Percentiles rank a stretch among this genome's conserved stretches.
These are phyloP conservation scores for Diplolepis rosae DNA, from an alignment of 2,888 invertebrate genomes.

Conservation along the genomic window DNA sequence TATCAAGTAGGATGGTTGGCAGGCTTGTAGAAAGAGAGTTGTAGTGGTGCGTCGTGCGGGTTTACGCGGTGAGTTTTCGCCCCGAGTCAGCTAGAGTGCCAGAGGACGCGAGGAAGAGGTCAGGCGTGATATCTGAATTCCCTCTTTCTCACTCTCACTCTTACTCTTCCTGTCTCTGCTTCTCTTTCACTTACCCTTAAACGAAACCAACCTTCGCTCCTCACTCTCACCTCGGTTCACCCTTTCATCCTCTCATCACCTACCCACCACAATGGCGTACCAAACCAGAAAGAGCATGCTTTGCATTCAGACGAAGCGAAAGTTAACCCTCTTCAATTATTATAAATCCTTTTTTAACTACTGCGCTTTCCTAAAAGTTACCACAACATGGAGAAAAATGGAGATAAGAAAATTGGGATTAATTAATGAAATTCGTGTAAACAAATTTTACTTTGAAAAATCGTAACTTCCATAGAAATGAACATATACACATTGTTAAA, in stretches of 20 bases:
- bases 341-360: too few relatives aligned
- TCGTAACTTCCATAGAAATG: too few relatives aligned
- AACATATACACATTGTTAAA: too few relatives aligned
- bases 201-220: conserved; percentile 1
- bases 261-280: conserved; percentile 13
- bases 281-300: neutral
- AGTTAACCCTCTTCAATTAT: too few relatives aligned
- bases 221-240: conserved; percentile 5
- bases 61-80: conserved; percentile 56
- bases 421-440: too few relatives aligned
- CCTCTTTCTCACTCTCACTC: conserved; percentile 35
- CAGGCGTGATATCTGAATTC: conserved; percentile 57
- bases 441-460: too few relatives aligned
- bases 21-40: conserved; percentile 44
- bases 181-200: conserved; percentile 38
- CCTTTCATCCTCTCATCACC: conserved; percentile 32
- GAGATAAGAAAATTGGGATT: too few relatives aligned
- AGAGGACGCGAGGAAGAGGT: conserved; percentile 46
- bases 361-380: too few relatives aligned
- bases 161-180: conserved; percentile 35
- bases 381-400: too few relatives aligned
- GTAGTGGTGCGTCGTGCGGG: conserved; percentile 46
- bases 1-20: conserved; percentile 34
- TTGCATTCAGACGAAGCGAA: neutral
- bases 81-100: conserved; percentile 49